Conservation (phyloP, 1,140 invertebrate species). For the Heliconius himera region DNA sequence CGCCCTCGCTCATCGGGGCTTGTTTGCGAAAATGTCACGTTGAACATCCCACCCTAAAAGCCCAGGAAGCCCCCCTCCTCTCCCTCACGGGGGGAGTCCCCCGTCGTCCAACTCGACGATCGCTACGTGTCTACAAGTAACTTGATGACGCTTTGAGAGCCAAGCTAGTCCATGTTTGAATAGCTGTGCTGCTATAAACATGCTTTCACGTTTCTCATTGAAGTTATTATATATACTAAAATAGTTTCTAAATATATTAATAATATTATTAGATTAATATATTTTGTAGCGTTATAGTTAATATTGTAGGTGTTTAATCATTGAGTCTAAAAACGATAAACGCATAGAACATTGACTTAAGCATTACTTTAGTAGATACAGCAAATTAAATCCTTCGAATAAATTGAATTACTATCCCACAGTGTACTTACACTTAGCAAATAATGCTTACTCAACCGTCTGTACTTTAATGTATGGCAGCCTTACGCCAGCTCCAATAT, state of each 20-base stretch:
- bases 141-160: conserved; percentile 34
- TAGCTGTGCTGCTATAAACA: conserved; percentile 19
- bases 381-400: background rate
- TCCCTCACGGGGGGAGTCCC: conserved; percentile 19
- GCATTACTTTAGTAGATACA: background rate
- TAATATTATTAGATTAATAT: no score
- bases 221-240: conserved; percentile 2
- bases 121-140: conserved; percentile 54
- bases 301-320: no score
- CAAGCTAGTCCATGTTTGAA: conserved; percentile 24
- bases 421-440: background rate
- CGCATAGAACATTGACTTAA: no score
- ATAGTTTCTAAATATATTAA: background rate
- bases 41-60: conserved; percentile 43
- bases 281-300: no score
- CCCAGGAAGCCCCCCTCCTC: conserved; percentile 31
- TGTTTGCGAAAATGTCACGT: conserved; percentile 76
- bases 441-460: background rate
- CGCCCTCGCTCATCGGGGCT: conserved; percentile 54
- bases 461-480: background rate
- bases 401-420: background rate
- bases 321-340: no score
- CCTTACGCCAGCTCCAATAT: conserved; percentile 35
- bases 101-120: conserved; percentile 35
- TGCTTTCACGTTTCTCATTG: conserved; percentile 16